Conservation (phyloP, 2,113 vertebrate species). For the Laticauda laticaudata region DNA sequence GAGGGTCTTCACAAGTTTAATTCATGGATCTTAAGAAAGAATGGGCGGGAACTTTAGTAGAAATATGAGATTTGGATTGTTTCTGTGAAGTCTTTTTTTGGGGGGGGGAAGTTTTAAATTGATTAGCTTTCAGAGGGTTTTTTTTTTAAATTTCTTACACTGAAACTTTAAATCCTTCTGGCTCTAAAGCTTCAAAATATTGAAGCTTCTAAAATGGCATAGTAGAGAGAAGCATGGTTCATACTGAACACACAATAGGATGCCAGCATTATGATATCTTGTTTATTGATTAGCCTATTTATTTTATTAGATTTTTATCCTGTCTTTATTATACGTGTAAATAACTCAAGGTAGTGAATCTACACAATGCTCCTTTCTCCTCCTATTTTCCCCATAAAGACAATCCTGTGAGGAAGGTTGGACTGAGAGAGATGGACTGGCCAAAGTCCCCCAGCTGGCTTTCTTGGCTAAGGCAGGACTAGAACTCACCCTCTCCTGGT, state of each 20-base stretch:
- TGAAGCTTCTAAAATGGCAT: not conserved
- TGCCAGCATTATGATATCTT: not conserved
- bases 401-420: not conserved
- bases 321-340: not conserved
- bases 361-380: not conserved
- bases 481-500: not conserved
- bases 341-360: not conserved
- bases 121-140: not conserved
- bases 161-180: not conserved
- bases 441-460: not conserved
- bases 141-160: not conserved
- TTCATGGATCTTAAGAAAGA: not conserved
- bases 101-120: too few relatives aligned
- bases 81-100: not conserved
- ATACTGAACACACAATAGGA: not conserved
- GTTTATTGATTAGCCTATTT: not conserved
- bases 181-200: not conserved
- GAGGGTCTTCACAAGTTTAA: not conserved
- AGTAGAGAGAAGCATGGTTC: not conserved
- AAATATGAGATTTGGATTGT: not conserved
- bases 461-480: not conserved
- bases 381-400: not conserved
- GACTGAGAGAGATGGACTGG: not conserved
- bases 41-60: not conserved
- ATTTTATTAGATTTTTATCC: not conserved